Evolutionary conservation across 2,113 vertebrate species (phyloP).

Genomic region (Apeltes quadracus): DNA sequence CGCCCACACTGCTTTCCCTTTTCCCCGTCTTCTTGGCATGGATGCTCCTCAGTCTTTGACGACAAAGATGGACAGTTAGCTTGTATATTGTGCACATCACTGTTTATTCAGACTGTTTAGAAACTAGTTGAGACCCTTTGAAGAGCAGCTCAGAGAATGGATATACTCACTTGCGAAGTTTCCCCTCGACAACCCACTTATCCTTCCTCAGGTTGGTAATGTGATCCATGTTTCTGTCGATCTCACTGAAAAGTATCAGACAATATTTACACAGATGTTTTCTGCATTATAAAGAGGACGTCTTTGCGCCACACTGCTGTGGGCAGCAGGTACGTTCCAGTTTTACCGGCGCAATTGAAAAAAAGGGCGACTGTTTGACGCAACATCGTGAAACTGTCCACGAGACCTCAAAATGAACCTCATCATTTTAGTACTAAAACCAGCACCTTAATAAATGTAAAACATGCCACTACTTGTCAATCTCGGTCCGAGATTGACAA

Average conservation of each 20-base stretch:
- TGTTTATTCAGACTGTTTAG: not conserved
- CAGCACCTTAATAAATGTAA: conserved; percentile 49
- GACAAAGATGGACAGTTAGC: not conserved
- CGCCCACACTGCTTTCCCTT: conserved; percentile 79
- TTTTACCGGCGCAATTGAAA: conserved; percentile 40
- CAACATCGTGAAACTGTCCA: conserved; percentile 61
- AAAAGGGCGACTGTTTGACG: conserved; percentile 55
- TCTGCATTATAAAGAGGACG: conserved; percentile 2
- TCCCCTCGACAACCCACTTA: conserved; percentile 94
- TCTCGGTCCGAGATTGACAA: conserved; percentile 19
- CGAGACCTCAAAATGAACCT: conserved; percentile 15
- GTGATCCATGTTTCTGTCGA: conserved; percentile 96
- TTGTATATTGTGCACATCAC: not conserved
- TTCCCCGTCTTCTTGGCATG: conserved; percentile 90
- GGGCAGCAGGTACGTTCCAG: conserved; percentile 47
- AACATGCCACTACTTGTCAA: conserved; percentile 27
- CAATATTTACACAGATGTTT: conserved; percentile 12
- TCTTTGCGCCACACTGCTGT: conserved; percentile 4
- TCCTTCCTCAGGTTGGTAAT: conserved; percentile 97
- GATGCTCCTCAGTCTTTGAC: conserved; percentile 87
- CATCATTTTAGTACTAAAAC: conserved; percentile 51
- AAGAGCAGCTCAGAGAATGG: not conserved
- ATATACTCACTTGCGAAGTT: conserved; percentile 93
- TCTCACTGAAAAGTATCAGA: conserved; percentile 87
- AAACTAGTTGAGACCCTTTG: not conserved